A percentile compares a stretch with the other conserved stretches of the same genome.
phyloP scores from a whole-genome alignment of 1,140 invertebrate species.

The Rhynchophorus ferrugineus region DNA sequence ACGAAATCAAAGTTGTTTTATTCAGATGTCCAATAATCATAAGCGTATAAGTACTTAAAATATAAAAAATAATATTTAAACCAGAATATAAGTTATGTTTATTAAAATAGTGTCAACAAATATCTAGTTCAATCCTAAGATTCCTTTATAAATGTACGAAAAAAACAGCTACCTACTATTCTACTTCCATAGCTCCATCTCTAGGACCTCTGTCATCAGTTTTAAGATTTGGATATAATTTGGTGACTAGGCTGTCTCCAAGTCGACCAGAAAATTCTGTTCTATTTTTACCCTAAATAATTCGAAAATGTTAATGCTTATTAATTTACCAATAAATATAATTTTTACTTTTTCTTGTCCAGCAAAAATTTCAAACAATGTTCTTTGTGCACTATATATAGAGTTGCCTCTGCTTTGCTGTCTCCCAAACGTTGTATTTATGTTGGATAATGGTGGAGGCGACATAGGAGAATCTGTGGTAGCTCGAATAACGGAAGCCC shows the following conservation, averaged over 20 bases:
- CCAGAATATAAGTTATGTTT: no score
- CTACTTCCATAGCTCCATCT: slow-evolving; percentile 35
- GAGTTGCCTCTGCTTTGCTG: slow-evolving; percentile 25
- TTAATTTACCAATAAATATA: not conserved
- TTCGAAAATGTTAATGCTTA: no score
- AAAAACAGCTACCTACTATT: slow-evolving; percentile 17
- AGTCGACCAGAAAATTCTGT: slow-evolving; percentile 73
- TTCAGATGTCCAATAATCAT: no score
- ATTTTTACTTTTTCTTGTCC: slow-evolving; percentile 40
- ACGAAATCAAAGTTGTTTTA: no score
- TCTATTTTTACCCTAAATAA: slow-evolving; percentile 46
- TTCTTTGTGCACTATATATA: slow-evolving; percentile 41
- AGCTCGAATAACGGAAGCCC: slow-evolving; percentile 64
- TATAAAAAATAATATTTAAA: no score
- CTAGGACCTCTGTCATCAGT: slow-evolving; percentile 34
- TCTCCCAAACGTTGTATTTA: slow-evolving; percentile 31
- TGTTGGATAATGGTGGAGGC: slow-evolving; percentile 50
- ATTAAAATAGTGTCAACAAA: no score
- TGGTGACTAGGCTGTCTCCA: slow-evolving; percentile 58
- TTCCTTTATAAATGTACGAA: not conserved
- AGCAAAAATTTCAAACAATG: slow-evolving; percentile 59
- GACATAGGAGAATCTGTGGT: slow-evolving; percentile 78
- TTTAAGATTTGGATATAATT: slow-evolving; percentile 72
- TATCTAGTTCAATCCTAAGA: no score
- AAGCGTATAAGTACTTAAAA: no score